Evolutionary conservation across 2,888 invertebrate genomes (phyloP).

Genomic region (Epinotia nisella): DNA sequence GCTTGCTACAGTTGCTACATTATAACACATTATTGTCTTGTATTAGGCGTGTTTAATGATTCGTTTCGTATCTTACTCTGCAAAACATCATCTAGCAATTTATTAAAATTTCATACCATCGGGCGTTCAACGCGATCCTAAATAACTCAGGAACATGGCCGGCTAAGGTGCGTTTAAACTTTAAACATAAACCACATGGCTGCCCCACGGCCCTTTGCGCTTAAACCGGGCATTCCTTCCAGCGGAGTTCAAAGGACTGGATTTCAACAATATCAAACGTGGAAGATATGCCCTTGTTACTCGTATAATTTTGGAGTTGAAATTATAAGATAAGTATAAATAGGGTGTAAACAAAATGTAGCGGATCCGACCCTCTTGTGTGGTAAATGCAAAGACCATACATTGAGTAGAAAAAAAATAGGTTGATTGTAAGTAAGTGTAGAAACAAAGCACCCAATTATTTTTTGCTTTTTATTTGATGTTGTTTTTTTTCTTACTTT

Average conservation of each 20-base stretch:
- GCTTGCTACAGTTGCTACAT: neutral
- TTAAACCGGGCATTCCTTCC: slow-evolving; percentile 19
- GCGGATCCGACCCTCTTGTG: too few species aligned
- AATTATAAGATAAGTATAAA: neutral
- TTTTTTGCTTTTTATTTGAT: too few species aligned
- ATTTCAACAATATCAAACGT: slow-evolving; percentile 21
- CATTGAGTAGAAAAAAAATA: too few species aligned
- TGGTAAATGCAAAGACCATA: too few species aligned
- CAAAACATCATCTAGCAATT: slow-evolving; percentile 16
- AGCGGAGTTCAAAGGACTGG: slow-evolving; percentile 26
- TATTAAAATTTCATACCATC: slow-evolving; percentile 16
- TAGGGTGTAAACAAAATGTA: too few species aligned
- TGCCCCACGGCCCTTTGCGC: slow-evolving; percentile 9
- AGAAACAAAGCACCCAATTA: too few species aligned
- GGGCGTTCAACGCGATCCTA: slow-evolving; percentile 35
- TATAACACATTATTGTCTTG: neutral
- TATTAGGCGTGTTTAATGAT: neutral
- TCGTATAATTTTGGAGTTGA: neutral
- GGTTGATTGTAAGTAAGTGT: too few species aligned
- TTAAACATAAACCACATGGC: slow-evolving; percentile 57
- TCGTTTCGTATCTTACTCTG: neutral
- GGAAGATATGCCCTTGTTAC: slow-evolving; percentile 4
- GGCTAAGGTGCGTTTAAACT: slow-evolving; percentile 55
- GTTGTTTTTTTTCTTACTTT: too few species aligned
- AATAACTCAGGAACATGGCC: slow-evolving; percentile 47